Percentiles rank a stretch among this genome's conserved stretches.
Conservation (phyloP, 2,113 vertebrate genomes). For the Solenodon paradoxus region DNA sequence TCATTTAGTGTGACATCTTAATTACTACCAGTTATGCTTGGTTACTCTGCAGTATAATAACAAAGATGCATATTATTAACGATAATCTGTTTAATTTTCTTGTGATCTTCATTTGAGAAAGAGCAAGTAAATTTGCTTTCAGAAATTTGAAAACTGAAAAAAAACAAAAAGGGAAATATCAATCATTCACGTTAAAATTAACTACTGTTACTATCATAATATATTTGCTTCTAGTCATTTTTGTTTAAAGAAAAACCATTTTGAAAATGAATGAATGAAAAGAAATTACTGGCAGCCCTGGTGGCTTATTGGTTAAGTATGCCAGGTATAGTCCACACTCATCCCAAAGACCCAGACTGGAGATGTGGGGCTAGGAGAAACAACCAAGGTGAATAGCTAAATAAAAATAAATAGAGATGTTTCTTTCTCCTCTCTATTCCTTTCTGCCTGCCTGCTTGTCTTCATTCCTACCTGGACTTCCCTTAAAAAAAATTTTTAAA, state of each 20-base stretch:
- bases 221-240: not conserved
- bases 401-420: too few relatives aligned
- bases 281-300: too few relatives aligned
- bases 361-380: too few relatives aligned
- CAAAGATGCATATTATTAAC: not conserved
- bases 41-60: not conserved
- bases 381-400: too few relatives aligned
- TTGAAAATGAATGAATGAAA: not conserved
- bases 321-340: too few relatives aligned
- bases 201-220: not conserved
- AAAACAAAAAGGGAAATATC: not conserved
- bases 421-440: too few relatives aligned
- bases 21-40: not conserved
- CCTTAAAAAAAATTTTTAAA: too few relatives aligned
- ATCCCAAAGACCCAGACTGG: too few relatives aligned
- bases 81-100: not conserved
- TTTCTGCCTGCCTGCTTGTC: too few relatives aligned
- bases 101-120: not conserved
- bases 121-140: not conserved
- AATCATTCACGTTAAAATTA: not conserved
- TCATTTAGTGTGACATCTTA: not conserved
- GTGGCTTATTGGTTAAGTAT: too few relatives aligned
- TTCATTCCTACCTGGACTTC: too few relatives aligned
- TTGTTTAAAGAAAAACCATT: not conserved
- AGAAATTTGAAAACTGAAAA: conserved; percentile 48